Evolutionary conservation across 1,140 invertebrate species (phyloP).

Genomic region (Zaprionus africanus): DNA sequence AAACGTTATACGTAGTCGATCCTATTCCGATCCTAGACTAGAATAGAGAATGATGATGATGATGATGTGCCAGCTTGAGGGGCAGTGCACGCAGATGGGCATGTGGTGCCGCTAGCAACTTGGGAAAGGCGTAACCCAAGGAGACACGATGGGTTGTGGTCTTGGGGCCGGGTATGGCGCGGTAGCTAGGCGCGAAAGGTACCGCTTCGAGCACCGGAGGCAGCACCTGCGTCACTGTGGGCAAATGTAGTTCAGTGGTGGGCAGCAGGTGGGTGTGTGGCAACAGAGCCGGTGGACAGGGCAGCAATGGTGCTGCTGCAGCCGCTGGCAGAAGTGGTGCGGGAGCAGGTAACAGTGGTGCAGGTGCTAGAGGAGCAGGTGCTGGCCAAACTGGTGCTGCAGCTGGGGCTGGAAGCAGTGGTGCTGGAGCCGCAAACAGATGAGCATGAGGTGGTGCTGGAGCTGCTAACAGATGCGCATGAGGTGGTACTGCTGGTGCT

Average conservation of each 20-base stretch:
- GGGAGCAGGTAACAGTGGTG: conserved; percentile 35
- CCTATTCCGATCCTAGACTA: conserved; percentile 30
- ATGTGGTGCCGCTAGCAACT: conserved; percentile 61
- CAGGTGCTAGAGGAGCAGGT: conserved; percentile 37
- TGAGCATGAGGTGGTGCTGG: conserved; percentile 37
- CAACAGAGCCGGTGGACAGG: conserved; percentile 19
- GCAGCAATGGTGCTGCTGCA: conserved; percentile 44
- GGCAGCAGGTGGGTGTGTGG: conserved; percentile 46
- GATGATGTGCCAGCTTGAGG: conserved; percentile 62
- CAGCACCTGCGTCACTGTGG: conserved; percentile 52
- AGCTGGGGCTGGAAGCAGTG: conserved; percentile 37
- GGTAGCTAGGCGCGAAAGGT: conserved; percentile 66
- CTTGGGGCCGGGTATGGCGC: conserved; percentile 73
- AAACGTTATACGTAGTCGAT: neutral
- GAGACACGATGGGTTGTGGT: conserved; percentile 76
- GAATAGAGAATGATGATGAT: conserved; percentile 73
- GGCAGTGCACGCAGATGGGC: conserved; percentile 65
- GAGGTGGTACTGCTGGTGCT: conserved; percentile 27
- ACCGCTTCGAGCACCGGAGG: conserved; percentile 71
- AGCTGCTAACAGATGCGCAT: conserved; percentile 12
- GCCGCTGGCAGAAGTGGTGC: conserved; percentile 35
- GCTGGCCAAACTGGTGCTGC: conserved; percentile 38
- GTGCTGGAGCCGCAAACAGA: conserved; percentile 27
- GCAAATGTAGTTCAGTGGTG: conserved; percentile 49
- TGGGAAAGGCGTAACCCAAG: conserved; percentile 73